Base-by-base conservation (phyloP, 2,113 vertebrate genomes). In the Addax nasomaculatus region DNA sequence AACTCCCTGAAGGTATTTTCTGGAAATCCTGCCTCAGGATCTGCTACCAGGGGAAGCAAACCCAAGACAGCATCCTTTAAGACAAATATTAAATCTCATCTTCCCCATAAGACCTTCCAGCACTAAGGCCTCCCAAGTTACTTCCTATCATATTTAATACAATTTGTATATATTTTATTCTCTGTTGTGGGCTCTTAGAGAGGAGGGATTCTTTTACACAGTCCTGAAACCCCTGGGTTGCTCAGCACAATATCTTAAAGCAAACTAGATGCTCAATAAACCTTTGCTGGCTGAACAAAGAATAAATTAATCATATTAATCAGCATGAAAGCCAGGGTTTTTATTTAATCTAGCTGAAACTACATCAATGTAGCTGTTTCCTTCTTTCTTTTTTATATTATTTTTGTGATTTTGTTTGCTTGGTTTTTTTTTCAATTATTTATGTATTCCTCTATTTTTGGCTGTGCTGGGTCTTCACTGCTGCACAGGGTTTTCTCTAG, bases 341-440 rank as follows among this genome's bases (percentile, higher is more conserved):
- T 83, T 85, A 87, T 90, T 93, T 78, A 95, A 85, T 33, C 95
- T 67, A 91, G 67, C 43, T 5, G 29, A 93, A 97, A 92, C 90
- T 33, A 85, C 45, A 85, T 84, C 64, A 67, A 7, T 70, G 29
- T 80, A 33, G 51, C 51, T 89, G 39, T 87, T 96, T 97, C 73
- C 93, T 97, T 87, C 94, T 85, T 96, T 73, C 19, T 12, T 70
- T 70, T 73, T 3, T 73, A 73, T 73, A 23, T 73, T 23, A 39
- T 23, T 73, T 39, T 73, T 73, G n/a, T 39, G 67, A 13, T 73
- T 73, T 39, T 73, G 67, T 73, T 73, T 73, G 67, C n/a, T 73
- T 23, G 5, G 6, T 17, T 9, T n/a, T 39, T 70, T 73, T 73
- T 73, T 13, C 21, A 73, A 2, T 73, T 43, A 73, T 73, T 73